Percentiles rank a stretch among this genome's conserved stretches.
Evolutionary conservation across 1,140 invertebrate species (phyloP).

Genomic region (Drosophila oshimai): DNA sequence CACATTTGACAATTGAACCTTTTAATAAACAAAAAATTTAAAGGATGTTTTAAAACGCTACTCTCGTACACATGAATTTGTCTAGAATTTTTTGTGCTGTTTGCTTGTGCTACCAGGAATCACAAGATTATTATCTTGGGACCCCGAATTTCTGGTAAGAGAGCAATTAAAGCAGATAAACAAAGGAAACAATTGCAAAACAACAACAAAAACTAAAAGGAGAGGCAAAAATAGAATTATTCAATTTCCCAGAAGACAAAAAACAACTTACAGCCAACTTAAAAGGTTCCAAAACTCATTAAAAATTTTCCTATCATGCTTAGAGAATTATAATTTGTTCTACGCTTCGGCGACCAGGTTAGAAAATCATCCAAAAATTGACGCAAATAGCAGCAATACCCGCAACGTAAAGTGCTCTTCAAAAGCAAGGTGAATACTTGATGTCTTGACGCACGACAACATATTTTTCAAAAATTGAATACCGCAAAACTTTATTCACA

Average conservation of each 20-base stretch:
- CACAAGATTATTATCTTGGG: constrained; percentile 54
- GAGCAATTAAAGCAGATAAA: constrained; percentile 78
- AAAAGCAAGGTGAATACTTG: no score
- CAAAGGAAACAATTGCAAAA: constrained; percentile 69
- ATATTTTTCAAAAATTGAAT: no score
- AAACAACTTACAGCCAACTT: constrained; percentile 66
- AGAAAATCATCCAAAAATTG: constrained; percentile 61
- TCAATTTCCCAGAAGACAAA: constrained; percentile 55
- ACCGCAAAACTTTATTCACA: no score
- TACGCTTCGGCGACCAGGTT: constrained; percentile 54
- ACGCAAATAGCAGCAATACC: constrained; percentile 27
- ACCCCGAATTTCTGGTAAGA: not conserved
- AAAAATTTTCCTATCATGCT: no score
- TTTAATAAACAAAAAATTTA: no score
- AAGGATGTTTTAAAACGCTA: no score
- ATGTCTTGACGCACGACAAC: no score
- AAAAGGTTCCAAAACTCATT: constrained; percentile 44
- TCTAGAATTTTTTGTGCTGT: no score
- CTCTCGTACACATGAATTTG: no score
- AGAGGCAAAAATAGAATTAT: constrained; percentile 47
- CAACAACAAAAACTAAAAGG: constrained; percentile 32
- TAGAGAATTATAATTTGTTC: constrained; percentile 66
- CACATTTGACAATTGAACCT: no score
- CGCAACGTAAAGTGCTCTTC: no score
- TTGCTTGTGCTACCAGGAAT: no score